Conservation (phyloP, 2,888 invertebrate species). For the Pogonocherus hispidulus region DNA sequence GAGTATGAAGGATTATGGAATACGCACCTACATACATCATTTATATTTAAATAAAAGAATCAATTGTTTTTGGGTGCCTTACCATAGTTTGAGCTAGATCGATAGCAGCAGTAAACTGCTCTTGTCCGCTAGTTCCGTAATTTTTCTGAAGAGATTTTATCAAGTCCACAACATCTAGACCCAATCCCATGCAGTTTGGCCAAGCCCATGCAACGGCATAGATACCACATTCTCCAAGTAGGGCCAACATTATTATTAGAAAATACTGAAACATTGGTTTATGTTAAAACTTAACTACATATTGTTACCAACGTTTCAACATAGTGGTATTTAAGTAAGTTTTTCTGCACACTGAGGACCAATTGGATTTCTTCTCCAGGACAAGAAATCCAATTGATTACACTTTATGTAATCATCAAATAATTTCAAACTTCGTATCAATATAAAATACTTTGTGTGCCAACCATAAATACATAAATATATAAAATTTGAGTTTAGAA, state of each 20-base stretch:
- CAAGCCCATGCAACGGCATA: conserved; percentile 81
- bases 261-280: conserved; percentile 77
- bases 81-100: conserved; percentile 81
- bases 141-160: conserved; percentile 80
- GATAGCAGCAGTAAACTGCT: conserved; percentile 84
- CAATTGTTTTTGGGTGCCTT: conserved; percentile 35
- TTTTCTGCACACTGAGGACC: too few species aligned
- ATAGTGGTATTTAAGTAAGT: too few species aligned
- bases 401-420: too few species aligned
- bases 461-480: too few species aligned
- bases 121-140: conserved; percentile 82
- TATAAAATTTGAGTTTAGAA: too few species aligned
- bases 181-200: conserved; percentile 84
- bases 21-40: background rate
- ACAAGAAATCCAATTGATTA: too few species aligned
- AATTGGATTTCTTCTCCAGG: too few species aligned
- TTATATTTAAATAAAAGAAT: conserved; percentile 50
- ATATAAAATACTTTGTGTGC: too few species aligned
- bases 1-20: too few species aligned
- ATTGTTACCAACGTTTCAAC: too few species aligned
- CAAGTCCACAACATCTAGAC: conserved; percentile 77
- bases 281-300: too few species aligned
- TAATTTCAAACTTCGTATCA: too few species aligned
- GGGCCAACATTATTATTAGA: conserved; percentile 76
- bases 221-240: conserved; percentile 79